Conservation (phyloP, 2,797 vertebrate species). For the Enteromius unitaeniatus region DNA sequence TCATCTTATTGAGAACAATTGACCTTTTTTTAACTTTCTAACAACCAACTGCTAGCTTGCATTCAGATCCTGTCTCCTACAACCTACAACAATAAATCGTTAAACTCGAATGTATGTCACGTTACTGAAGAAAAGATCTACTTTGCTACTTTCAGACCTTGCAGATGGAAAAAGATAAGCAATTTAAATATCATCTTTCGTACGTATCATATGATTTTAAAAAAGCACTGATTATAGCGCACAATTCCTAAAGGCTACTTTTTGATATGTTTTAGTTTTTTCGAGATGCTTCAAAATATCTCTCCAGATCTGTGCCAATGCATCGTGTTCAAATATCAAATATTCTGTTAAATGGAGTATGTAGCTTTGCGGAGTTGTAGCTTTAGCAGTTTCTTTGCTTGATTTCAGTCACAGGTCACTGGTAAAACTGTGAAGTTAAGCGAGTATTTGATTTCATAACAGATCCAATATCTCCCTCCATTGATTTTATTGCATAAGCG, state of each 20-base stretch:
- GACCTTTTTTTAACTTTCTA: neutral
- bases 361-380: neutral
- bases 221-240: neutral
- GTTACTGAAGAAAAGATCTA: neutral
- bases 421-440: slow-evolving; percentile 37
- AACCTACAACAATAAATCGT: neutral
- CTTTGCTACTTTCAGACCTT: neutral
- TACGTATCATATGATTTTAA: neutral
- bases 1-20: neutral
- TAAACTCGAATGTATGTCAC: neutral
- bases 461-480: slow-evolving; percentile 39
- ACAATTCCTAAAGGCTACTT: neutral
- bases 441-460: slow-evolving; percentile 51
- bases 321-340: neutral
- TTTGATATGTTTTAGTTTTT: neutral
- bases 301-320: neutral
- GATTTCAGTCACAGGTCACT: slow-evolving; percentile 22
- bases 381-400: neutral
- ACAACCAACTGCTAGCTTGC: neutral
- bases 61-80: neutral
- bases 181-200: neutral
- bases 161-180: neutral
- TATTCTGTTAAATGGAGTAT: slow-evolving; percentile 1
- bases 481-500: slow-evolving; percentile 43
- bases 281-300: neutral